Evolutionary conservation across 2,888 invertebrate genomes (phyloP).

Genomic region (Bedellia somnulentella): DNA sequence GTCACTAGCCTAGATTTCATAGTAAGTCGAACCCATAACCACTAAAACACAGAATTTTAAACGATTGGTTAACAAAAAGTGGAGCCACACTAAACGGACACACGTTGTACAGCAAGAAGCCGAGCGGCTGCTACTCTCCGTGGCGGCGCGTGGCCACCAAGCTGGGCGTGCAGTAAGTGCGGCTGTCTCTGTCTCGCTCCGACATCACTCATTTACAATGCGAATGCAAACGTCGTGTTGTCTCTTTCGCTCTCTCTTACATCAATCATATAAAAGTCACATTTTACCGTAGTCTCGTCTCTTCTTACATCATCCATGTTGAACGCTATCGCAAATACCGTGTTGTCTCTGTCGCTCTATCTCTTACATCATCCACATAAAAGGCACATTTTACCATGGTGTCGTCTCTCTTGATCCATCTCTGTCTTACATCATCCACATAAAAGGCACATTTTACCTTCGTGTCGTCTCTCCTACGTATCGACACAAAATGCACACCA

Average conservation of each 20-base stretch:
- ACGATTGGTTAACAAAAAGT: too few species aligned
- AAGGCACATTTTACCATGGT: neutral
- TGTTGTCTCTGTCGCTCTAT: constrained; percentile 1
- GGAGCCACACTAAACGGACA: too few species aligned
- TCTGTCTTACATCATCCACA: constrained; percentile 10
- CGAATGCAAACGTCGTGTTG: constrained; percentile 26
- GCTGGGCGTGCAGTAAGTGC: constrained; percentile 92
- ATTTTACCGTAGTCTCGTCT: too few species aligned
- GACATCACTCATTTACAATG: constrained; percentile 1
- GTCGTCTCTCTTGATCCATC: constrained; percentile 35
- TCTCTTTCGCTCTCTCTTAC: constrained; percentile 13
- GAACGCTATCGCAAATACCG: too few species aligned
- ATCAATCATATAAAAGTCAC: too few species aligned
- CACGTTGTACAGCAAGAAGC: constrained; percentile 73
- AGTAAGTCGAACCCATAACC: too few species aligned
- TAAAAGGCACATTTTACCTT: too few species aligned
- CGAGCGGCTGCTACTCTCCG: constrained; percentile 81
- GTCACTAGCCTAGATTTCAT: too few species aligned
- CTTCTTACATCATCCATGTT: neutral
- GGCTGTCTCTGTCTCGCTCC: neutral
- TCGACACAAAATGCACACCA: too few species aligned
- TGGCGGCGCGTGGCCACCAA: constrained; percentile 93
- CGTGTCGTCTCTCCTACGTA: too few species aligned
- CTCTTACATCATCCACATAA: neutral
- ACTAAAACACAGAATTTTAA: too few species aligned